These are phyloP conservation scores for Antigone vipio DNA, from an alignment of 2,113 vertebrate genomes.

Conservation along the genomic window DNA sequence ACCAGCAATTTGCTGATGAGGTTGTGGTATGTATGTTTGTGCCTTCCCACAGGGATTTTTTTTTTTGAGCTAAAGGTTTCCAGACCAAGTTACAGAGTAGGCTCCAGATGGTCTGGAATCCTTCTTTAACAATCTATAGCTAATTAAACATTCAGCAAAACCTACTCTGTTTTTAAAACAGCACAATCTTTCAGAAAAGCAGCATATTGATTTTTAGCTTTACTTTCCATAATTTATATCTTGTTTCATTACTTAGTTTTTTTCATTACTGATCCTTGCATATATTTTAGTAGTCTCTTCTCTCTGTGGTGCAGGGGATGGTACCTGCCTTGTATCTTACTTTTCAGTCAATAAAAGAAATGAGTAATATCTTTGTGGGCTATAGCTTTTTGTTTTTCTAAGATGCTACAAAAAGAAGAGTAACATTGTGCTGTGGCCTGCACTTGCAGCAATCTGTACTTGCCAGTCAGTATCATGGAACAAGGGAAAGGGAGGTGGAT, in stretches of 20 bases:
- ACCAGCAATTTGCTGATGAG: neutral
- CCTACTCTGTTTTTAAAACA: conserved; percentile 33
- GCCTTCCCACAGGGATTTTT: neutral
- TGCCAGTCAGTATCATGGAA: neutral
- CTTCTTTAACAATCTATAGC: conserved; percentile 56
- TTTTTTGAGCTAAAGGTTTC: conserved; percentile 45
- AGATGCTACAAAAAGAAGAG: neutral
- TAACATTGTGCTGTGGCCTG: neutral
- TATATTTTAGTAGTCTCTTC: neutral
- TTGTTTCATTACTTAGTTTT: neutral
- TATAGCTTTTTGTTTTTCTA: neutral
- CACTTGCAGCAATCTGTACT: neutral
- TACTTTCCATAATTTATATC: neutral
- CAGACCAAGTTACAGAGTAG: conserved; percentile 44
- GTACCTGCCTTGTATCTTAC: neutral
- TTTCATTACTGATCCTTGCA: neutral
- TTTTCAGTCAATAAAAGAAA: neutral
- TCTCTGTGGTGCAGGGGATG: neutral
- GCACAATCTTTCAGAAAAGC: conserved; percentile 42
- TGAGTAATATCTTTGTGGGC: neutral
- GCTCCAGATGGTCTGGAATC: conserved; percentile 71
- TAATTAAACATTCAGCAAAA: conserved; percentile 71
- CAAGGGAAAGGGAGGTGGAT: neutral
- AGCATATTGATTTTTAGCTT: conserved; percentile 57
- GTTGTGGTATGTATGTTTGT: neutral